Evolutionary conservation across 1,140 invertebrate species (phyloP).

Genomic region (Linepithema humile): DNA sequence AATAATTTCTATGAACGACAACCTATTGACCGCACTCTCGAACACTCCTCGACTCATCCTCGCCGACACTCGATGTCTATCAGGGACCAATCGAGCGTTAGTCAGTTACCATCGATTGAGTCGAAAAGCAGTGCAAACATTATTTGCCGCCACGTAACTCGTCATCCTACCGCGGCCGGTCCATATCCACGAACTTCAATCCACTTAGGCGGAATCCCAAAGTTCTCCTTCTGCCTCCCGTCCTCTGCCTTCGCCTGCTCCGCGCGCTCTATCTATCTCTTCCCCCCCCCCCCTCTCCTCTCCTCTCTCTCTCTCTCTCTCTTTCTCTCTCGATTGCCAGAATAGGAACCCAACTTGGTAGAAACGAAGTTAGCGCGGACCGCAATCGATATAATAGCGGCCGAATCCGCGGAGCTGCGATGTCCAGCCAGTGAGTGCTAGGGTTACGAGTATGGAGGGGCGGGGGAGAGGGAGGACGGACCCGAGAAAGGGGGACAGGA

Average conservation of each 20-base stretch:
- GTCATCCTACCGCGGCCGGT: conserved; percentile 63
- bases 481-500: conserved; percentile 65
- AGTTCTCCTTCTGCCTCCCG: conserved; percentile 71
- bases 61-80: conserved; percentile 46
- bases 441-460: conserved; percentile 64
- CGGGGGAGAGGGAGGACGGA: conserved; percentile 67
- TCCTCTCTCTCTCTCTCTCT: conserved; percentile 14
- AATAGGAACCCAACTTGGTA: conserved; percentile 79
- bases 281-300: not conserved
- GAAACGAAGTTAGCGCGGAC: conserved; percentile 82
- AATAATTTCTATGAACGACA: conserved; percentile 52
- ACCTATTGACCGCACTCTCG: conserved; percentile 41
- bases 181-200: conserved; percentile 78
- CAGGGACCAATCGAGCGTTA: conserved; percentile 66
- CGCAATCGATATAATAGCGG: conserved; percentile 84
- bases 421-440: conserved; percentile 77
- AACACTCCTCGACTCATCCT: conserved; percentile 40
- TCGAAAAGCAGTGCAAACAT: conserved; percentile 71
- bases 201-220: conserved; percentile 80
- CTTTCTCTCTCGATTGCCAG: conserved; percentile 73
- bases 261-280: not conserved
- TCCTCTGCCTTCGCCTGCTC: conserved; percentile 1
- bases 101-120: conserved; percentile 68
- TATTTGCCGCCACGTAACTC: conserved; percentile 70
- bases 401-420: conserved; percentile 80